Base-by-base conservation (phyloP, 2,797 vertebrate genomes). In the Tangara arthus region DNA sequence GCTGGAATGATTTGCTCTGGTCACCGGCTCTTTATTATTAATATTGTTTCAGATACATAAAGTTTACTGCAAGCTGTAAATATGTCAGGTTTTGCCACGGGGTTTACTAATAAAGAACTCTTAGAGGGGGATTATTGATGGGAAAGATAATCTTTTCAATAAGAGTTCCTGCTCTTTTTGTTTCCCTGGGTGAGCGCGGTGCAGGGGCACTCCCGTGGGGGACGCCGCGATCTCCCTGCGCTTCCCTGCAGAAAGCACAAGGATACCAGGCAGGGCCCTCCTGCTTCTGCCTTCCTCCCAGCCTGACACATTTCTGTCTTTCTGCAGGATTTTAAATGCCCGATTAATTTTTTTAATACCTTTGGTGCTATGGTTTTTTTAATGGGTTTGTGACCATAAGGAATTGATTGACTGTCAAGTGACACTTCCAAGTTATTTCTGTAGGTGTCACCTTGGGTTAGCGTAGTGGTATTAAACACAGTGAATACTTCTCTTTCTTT, bases 141-240 rank as follows among this genome's bases (percentile, higher is more conserved):
- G 97, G 89, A 93, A 98, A 98, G 97, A 97, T 98, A 98, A 98
- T 98, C 97, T 97, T 98, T 98, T 98, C 98, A 98, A 97, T 98
- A 98, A 98, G 97, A 88, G 94, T 68, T 88, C 39, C 88, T 91
- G 92, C 53, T 82, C 80, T 80, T 89, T 80, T 73, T 59, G 28
- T 64, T 94, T 91, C 46, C 57, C 80, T 8, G 28, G 75, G 95
- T 15, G 57, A 90, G 77, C 14, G 18, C 24, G 6, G 96, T 8
- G 41, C 21, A 4, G 94, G 82, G 94, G 82, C 94, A 34, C 91
- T 93, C 84, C 71, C 34, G 22, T 4, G 80, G 70, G 81, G 70
- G 50, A 92, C 13, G 27, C 20, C 4, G 68, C 9, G 71, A 68
- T 91, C 20, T 44, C 89, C 3, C 12, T 16, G 30, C 1, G 6